Evolutionary conservation across 2,888 invertebrate species (phyloP).

Genomic region (Atethmia centrago): DNA sequence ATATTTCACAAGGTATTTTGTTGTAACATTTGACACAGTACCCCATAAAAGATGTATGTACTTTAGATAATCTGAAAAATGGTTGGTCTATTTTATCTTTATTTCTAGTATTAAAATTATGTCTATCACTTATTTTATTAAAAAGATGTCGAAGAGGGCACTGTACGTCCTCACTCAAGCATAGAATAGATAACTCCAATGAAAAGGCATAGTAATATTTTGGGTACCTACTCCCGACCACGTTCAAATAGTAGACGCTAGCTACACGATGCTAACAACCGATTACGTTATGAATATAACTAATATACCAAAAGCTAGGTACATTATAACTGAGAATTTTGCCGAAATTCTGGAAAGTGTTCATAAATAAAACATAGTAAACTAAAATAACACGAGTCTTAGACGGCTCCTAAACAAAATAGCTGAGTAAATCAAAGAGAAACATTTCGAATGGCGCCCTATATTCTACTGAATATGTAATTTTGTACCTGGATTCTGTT

Average conservation of each 20-base stretch:
- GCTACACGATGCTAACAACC: neutral
- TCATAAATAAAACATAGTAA: conserved; percentile 25
- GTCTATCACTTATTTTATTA: too few relatives aligned
- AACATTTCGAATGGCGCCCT: conserved; percentile 27
- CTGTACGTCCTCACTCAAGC: neutral
- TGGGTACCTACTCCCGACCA: neutral
- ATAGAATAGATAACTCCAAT: conserved; percentile 9
- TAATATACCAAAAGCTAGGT: neutral
- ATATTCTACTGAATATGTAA: conserved; percentile 34
- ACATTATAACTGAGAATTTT: neutral
- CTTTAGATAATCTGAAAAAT: too few relatives aligned
- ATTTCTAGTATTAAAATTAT: too few relatives aligned
- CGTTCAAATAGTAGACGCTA: neutral
- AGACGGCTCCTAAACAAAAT: conserved; percentile 37
- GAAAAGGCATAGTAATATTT: neutral
- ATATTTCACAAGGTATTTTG: too few relatives aligned
- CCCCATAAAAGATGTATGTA: too few relatives aligned
- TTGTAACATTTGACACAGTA: too few relatives aligned
- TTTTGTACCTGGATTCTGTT: conserved; percentile 32
- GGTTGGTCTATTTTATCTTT: too few relatives aligned
- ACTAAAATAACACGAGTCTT: conserved; percentile 14
- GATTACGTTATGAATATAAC: conserved; percentile 19
- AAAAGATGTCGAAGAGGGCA: too few relatives aligned
- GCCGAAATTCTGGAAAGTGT: neutral
- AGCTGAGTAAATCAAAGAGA: conserved; percentile 50